Percentiles rank a stretch among this genome's conserved stretches.
Evolutionary conservation across 1,140 invertebrate species (phyloP).

Genomic region (Grapholita molesta): DNA sequence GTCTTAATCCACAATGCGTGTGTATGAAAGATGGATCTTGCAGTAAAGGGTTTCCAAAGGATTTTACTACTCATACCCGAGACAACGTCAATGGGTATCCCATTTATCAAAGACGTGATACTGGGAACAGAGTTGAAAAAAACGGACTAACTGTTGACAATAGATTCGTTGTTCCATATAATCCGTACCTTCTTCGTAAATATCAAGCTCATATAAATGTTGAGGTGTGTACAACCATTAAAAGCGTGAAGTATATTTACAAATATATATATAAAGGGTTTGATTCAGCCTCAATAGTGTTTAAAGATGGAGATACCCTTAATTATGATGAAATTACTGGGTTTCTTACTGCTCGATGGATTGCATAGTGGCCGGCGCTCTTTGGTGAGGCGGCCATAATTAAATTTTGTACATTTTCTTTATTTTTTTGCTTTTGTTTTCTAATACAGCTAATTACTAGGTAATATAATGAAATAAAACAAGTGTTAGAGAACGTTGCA

Average conservation of each 20-base stretch:
- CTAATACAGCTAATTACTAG: too few relatives aligned
- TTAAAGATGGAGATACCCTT: too few relatives aligned
- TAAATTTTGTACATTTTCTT: too few relatives aligned
- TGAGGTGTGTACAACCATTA: constrained; percentile 19
- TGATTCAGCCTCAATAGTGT: constrained; percentile 7
- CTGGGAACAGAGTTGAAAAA: constrained; percentile 6
- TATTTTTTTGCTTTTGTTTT: too few relatives aligned
- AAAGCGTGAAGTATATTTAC: constrained; percentile 21
- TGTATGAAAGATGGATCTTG: constrained; percentile 28
- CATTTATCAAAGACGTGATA: not conserved
- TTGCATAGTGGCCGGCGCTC: too few relatives aligned
- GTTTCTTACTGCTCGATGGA: too few relatives aligned
- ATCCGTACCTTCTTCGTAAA: constrained; percentile 27
- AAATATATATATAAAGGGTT: constrained; percentile 28
- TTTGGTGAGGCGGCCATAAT: too few relatives aligned
- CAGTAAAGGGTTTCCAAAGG: constrained; percentile 32
- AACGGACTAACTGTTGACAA: constrained; percentile 18
- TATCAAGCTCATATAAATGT: constrained; percentile 23
- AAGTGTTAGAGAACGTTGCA: too few relatives aligned
- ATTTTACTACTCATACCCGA: constrained; percentile 4
- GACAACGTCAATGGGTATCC: not conserved
- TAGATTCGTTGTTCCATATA: constrained; percentile 23
- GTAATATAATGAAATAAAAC: too few relatives aligned
- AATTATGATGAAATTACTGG: too few relatives aligned
- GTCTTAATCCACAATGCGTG: too few relatives aligned